These are phyloP conservation scores for Mastomys coucha DNA, from an alignment of 2,113 vertebrate species.

Conservation along the genomic window DNA sequence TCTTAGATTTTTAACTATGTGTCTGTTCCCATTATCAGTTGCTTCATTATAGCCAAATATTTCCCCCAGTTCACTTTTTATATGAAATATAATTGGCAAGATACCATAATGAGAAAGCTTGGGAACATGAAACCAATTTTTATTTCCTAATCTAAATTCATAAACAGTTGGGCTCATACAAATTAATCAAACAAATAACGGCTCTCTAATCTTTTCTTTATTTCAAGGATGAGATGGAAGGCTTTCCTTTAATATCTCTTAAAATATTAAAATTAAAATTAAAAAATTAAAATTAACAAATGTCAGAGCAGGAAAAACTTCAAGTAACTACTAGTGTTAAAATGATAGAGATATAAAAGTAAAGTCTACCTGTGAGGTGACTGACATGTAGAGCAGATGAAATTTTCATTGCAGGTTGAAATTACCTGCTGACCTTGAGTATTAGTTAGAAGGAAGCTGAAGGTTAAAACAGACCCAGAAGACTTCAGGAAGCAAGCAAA, in stretches of 20 bases:
- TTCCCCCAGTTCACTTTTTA: conserved; percentile 49
- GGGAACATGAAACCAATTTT: neutral
- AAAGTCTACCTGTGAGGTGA: neutral
- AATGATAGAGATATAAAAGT: neutral
- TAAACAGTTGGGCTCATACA: conserved; percentile 24
- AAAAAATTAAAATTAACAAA: conserved; percentile 7
- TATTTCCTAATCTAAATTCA: conserved; percentile 45
- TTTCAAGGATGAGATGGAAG: conserved; percentile 7
- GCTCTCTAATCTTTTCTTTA: conserved; percentile 53
- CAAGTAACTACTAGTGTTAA: conserved; percentile 4
- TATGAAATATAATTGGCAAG: conserved; percentile 49
- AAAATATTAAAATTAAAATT: too few species aligned
- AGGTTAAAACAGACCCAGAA: neutral
- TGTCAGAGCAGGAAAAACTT: neutral
- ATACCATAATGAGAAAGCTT: neutral
- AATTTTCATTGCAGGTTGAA: neutral
- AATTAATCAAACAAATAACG: conserved; percentile 68
- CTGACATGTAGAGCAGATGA: neutral
- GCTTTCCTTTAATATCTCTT: neutral
- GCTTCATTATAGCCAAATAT: neutral
- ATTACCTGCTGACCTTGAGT: neutral
- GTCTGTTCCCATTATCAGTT: neutral
- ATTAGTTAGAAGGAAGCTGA: neutral
- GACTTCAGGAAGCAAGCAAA: neutral
- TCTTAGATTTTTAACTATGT: conserved; percentile 24